phyloP scores from a whole-genome alignment of 2,888 invertebrate species.

The Carpatolechia fugitivella region DNA sequence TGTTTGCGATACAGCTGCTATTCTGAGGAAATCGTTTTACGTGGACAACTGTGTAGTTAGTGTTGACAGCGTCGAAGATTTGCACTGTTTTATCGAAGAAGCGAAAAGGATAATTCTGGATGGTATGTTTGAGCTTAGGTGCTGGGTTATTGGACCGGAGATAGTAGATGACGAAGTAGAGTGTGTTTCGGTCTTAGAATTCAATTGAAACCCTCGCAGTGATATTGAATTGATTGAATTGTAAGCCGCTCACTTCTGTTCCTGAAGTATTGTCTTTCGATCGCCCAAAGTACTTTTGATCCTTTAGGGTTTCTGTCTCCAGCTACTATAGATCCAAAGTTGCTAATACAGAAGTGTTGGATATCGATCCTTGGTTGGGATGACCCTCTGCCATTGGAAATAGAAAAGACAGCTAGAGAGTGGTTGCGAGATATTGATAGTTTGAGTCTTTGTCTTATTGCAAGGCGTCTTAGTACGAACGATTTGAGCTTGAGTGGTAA shows the following conservation, averaged over 20 bases:
- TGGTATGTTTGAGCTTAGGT: constrained; percentile 20
- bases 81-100: constrained; percentile 18
- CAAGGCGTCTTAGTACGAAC: neutral
- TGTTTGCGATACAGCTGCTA: neutral
- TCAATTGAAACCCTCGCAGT: neutral
- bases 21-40: constrained; percentile 18
- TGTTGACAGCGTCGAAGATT: constrained; percentile 11
- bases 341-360: neutral
- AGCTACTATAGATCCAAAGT: neutral
- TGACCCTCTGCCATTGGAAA: neutral
- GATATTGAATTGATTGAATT: neutral
- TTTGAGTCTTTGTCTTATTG: neutral
- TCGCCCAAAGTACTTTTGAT: neutral
- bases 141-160: constrained; percentile 15
- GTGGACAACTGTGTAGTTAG: constrained; percentile 23
- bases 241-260: neutral
- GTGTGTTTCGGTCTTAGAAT: neutral
- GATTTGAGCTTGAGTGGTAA: neutral
- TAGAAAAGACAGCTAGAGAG: neutral
- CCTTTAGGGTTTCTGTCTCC: neutral
- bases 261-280: neutral
- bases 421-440: neutral
- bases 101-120: constrained; percentile 15
- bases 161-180: neutral
- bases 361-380: neutral